Conservation (phyloP, 2,113 vertebrate genomes). For the Oreochromis spilurus region DNA sequence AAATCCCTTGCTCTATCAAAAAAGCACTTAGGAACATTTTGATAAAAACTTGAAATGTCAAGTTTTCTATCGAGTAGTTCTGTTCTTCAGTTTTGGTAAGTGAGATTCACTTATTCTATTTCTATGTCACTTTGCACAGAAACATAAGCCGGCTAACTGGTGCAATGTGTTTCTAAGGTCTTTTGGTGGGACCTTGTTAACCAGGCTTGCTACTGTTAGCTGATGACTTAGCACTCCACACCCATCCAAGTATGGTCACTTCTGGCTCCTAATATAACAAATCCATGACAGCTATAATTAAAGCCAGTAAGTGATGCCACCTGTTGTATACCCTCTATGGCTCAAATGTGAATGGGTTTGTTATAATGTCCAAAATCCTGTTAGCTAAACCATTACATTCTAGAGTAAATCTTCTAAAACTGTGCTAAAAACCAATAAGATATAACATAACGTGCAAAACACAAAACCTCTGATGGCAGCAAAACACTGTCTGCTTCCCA, state of each 20-base stretch:
- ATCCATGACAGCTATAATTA: neutral
- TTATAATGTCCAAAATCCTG: neutral
- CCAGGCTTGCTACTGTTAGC: neutral
- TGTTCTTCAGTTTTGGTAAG: neutral
- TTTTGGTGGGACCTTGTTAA: neutral
- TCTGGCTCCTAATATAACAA: neutral
- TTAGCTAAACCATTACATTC: neutral
- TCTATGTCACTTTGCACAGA: neutral
- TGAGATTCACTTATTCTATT: neutral
- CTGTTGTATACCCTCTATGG: neutral
- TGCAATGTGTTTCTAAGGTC: neutral
- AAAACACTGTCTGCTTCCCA: neutral
- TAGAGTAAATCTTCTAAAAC: neutral
- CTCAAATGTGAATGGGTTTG: neutral
- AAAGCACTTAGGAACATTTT: neutral
- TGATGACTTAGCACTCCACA: neutral
- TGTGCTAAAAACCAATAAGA: neutral
- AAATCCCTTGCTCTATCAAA: neutral
- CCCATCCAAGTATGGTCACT: neutral
- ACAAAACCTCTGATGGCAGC: neutral
- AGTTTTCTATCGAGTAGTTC: neutral
- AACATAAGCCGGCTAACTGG: neutral
- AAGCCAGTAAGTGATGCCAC: neutral
- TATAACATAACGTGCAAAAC: neutral
- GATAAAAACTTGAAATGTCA: neutral